A percentile compares a stretch with the other conserved stretches of the same genome.
Conservation (phyloP, 1,140 invertebrate genomes). For the Nomia melanderi region DNA sequence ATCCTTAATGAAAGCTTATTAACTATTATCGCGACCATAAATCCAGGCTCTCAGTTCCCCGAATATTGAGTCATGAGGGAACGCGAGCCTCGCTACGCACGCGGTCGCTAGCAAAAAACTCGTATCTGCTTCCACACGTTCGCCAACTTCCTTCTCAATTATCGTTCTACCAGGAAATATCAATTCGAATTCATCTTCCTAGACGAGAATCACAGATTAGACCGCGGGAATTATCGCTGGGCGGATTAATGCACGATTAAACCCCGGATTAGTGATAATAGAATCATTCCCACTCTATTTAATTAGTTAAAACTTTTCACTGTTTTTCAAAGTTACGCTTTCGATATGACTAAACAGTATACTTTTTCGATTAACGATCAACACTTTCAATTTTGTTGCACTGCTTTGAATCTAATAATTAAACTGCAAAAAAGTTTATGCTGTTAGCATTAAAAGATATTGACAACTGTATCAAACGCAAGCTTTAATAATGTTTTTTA, state of each 20-base stretch:
- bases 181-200: constrained; percentile 3
- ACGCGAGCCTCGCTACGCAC: background rate
- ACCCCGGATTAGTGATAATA: background rate
- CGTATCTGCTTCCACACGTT: background rate
- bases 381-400: no score
- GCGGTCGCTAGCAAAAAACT: background rate
- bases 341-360: no score
- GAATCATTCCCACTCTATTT: background rate
- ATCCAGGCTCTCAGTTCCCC: constrained; percentile 27
- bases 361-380: no score
- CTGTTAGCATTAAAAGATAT: no score
- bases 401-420: no score
- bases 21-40: constrained; percentile 41
- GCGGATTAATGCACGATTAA: background rate
- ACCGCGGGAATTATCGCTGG: background rate
- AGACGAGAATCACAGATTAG: background rate
- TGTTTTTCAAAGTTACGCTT: no score
- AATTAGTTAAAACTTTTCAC: no score
- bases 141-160: constrained; percentile 2
- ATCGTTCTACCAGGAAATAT: constrained; percentile 8
- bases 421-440: no score
- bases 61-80: constrained; percentile 24
- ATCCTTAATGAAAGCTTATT: constrained; percentile 65
- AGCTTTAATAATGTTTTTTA: no score
- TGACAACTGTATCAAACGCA: no score